These are phyloP conservation scores for Prinia subflava DNA, from an alignment of 2,113 vertebrate genomes.

Conservation along the genomic window DNA sequence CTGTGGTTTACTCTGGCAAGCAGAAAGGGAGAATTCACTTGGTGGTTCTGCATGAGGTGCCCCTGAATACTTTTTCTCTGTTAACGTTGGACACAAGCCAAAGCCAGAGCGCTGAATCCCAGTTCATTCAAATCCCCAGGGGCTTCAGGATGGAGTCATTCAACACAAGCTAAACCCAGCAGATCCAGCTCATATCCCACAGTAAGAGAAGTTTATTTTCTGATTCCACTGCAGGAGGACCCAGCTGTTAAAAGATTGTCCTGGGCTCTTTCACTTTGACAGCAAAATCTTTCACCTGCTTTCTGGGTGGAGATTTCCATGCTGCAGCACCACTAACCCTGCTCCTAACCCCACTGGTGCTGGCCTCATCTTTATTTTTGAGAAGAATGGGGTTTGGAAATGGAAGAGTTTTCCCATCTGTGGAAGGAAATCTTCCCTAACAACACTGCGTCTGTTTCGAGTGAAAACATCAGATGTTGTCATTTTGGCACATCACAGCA, in stretches of 20 bases:
- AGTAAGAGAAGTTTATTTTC: background rate
- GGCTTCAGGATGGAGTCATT: background rate
- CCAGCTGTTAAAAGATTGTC: background rate
- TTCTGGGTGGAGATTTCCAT: background rate
- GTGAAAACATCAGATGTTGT: constrained; percentile 16
- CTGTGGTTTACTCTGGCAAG: background rate
- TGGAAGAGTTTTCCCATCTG: background rate
- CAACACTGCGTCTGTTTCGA: background rate
- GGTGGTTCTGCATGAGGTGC: background rate
- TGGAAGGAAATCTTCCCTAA: background rate
- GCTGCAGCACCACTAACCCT: background rate
- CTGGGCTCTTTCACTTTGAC: background rate
- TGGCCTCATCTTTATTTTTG: background rate
- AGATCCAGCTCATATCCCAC: background rate
- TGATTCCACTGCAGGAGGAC: background rate
- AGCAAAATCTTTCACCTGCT: constrained; percentile 6
- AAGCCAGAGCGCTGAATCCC: constrained; percentile 13
- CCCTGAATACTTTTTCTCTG: background rate
- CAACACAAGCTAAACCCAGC: background rate
- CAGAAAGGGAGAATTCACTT: constrained; percentile 16
- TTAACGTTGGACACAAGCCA: background rate
- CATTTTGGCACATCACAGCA: background rate
- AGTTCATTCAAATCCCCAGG: background rate
- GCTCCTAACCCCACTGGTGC: background rate
- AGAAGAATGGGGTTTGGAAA: background rate